Conservation (phyloP, 2,113 vertebrate genomes). For the Sylvia atricapilla region DNA sequence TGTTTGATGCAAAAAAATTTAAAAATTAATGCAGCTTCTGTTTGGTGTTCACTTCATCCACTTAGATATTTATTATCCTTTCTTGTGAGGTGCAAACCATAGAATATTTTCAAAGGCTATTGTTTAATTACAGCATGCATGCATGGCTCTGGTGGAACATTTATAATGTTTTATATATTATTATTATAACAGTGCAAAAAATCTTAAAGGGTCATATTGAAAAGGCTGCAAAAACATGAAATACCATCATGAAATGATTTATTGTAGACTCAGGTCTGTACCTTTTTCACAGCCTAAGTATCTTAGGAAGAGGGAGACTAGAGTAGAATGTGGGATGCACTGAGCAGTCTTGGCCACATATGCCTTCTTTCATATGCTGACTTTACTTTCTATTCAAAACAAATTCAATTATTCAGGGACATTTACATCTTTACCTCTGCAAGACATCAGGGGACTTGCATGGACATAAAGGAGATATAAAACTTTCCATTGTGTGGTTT, state of each 20-base stretch:
- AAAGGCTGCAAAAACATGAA: background rate
- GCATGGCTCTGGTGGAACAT: background rate
- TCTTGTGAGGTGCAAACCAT: background rate
- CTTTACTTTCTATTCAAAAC: background rate
- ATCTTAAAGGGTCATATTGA: background rate
- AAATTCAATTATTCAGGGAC: background rate
- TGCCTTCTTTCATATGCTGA: background rate
- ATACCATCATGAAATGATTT: background rate
- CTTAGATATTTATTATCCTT: background rate
- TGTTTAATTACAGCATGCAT: background rate
- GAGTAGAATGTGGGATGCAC: background rate
- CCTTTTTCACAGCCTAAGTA: background rate
- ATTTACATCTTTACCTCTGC: background rate
- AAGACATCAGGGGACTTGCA: background rate
- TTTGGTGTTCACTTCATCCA: background rate
- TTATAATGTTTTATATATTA: background rate
- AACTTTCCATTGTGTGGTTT: background rate
- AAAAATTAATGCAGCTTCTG: background rate
- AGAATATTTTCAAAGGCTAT: background rate
- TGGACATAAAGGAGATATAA: background rate
- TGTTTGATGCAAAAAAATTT: background rate
- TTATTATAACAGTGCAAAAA: background rate
- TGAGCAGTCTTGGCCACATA: background rate
- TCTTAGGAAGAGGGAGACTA: background rate
- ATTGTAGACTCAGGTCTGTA: background rate